phyloP scores from a whole-genome alignment of 2,113 vertebrate species.

The Dromaius novaehollandiae region DNA sequence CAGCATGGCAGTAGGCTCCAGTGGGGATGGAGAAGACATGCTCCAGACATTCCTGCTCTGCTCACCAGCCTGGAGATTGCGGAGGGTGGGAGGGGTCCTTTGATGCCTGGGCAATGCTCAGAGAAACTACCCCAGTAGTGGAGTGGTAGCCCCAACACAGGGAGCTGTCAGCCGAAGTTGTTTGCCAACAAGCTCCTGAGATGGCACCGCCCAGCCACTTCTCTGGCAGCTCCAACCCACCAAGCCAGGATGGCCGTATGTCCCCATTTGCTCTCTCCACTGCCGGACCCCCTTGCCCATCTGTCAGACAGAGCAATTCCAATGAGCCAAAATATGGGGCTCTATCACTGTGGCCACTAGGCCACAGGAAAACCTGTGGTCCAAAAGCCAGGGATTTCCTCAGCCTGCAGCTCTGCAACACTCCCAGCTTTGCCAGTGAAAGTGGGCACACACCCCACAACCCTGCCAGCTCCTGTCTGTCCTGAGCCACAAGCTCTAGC shows the following conservation, averaged over 20 bases:
- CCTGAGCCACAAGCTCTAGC: background rate
- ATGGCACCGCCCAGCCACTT: background rate
- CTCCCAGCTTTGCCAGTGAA: background rate
- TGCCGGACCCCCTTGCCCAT: background rate
- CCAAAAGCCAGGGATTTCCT: background rate
- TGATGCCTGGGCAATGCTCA: background rate
- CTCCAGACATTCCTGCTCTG: background rate
- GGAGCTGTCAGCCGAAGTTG: background rate
- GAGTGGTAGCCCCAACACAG: rapidly evolving
- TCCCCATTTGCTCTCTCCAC: background rate
- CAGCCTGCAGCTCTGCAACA: background rate
- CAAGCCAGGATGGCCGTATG: background rate
- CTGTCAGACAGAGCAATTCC: background rate
- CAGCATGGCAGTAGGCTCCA: rapidly evolving
- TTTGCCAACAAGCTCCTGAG: background rate
- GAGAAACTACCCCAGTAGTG: background rate
- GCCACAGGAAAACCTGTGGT: background rate
- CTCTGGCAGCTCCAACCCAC: background rate
- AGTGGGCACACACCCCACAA: background rate
- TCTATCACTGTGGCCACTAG: background rate
- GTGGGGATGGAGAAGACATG: background rate
- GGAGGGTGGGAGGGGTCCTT: background rate
- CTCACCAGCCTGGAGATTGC: background rate
- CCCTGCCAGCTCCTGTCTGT: background rate
- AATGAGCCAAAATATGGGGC: background rate